Evolutionary conservation across 2,888 invertebrate genomes (phyloP).

Genomic region (Hirudinaria manillensis): DNA sequence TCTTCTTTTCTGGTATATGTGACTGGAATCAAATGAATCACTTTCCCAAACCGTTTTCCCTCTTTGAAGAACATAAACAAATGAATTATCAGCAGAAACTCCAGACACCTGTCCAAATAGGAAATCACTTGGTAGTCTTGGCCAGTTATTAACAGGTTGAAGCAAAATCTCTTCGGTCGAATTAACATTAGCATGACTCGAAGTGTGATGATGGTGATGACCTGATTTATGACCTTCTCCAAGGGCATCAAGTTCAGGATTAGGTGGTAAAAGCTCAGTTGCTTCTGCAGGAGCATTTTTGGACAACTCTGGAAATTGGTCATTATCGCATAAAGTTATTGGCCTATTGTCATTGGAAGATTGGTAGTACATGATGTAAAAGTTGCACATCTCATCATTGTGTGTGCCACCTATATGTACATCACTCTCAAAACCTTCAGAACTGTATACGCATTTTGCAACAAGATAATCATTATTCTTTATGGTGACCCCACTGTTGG

Average conservation of each 20-base stretch:
- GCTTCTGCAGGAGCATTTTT: constrained; percentile 51
- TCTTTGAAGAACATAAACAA: constrained; percentile 79
- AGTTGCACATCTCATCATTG: constrained; percentile 55
- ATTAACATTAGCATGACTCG: background rate
- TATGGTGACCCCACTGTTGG: constrained; percentile 50
- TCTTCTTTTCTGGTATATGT: constrained; percentile 34
- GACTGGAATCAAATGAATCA: constrained; percentile 44
- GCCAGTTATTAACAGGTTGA: constrained; percentile 24
- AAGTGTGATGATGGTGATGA: background rate
- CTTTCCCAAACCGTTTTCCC: constrained; percentile 71
- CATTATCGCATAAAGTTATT: constrained; percentile 42
- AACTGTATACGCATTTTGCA: constrained; percentile 55
- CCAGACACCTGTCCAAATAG: constrained; percentile 77
- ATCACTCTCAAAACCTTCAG: constrained; percentile 50
- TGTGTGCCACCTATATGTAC: constrained; percentile 47
- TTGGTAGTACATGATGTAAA: constrained; percentile 54
- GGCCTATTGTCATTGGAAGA: constrained; percentile 41
- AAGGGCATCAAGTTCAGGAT: constrained; percentile 51
- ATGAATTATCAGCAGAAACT: constrained; percentile 72
- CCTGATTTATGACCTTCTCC: constrained; percentile 42
- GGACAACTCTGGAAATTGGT: constrained; percentile 44
- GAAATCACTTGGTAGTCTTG: background rate
- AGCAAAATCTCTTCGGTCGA: background rate
- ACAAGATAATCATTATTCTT: constrained; percentile 54
- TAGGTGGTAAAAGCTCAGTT: constrained; percentile 56